A percentile compares a stretch with the other conserved stretches of the same genome.
These are phyloP conservation scores for Heterodera carotae DNA, from an alignment of 1,140 invertebrate species.

Conservation along the genomic window DNA sequence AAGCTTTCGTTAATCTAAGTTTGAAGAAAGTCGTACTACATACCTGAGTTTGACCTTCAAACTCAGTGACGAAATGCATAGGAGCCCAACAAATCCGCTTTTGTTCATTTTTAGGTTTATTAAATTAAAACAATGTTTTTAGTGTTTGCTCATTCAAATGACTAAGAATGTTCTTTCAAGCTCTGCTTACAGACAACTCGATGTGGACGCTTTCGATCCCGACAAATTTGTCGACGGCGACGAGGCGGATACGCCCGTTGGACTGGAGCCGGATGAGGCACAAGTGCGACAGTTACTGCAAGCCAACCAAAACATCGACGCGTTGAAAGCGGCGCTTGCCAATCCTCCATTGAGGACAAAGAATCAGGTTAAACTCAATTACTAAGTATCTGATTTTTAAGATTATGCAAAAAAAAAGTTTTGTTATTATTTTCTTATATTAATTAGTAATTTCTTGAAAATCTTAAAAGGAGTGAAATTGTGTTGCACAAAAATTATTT, in stretches of 20 bases:
- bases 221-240: constrained; percentile 38
- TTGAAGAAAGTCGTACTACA: no score
- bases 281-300: constrained; percentile 42
- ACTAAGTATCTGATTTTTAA: not conserved
- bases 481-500: no score
- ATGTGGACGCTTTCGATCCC: constrained; percentile 39
- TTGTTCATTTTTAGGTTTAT: no score
- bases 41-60: no score
- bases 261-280: constrained; percentile 40
- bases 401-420: no score
- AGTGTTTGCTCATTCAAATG: constrained; percentile 4
- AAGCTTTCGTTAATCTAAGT: no score
- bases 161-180: constrained; percentile 34
- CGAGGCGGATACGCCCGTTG: constrained; percentile 29
- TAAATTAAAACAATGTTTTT: constrained; percentile 8
- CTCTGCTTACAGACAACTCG: constrained; percentile 39
- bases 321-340: constrained; percentile 40
- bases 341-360: constrained; percentile 47
- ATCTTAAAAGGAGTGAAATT: no score
- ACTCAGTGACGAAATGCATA: no score
- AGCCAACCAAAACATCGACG: constrained; percentile 36
- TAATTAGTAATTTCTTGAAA: no score
- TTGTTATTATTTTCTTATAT: no score
- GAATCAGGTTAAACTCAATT: constrained; percentile 32
- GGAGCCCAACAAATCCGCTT: no score